Evolutionary conservation across 1,140 invertebrate genomes (phyloP), one percentile per base, ranked within the genome.

Genomic region (Periplaneta americana): DNA sequence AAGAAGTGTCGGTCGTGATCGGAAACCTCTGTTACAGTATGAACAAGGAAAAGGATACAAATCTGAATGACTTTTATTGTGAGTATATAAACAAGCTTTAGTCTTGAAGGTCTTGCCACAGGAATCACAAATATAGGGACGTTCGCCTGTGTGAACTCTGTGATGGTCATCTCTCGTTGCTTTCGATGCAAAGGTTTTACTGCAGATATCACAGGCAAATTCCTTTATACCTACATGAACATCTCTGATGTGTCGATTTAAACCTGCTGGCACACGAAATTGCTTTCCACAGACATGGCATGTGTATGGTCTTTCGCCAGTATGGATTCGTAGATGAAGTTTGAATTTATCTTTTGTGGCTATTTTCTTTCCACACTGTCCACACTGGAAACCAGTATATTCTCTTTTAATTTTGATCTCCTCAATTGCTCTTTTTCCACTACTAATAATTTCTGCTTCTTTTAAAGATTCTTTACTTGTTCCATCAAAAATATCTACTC

Each of bases 181-280:
- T 22, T 82, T 74, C 18, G 76, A 39, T 31, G 92, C 92, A 87
- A 93, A 93, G 81, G 90, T 91, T 92, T 92, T 93, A 0, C 90
- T 91, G 84, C 92, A 93, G 17, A 91, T 91, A 81, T 90, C 90
- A 84, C 92, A 93, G 81, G 79, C 11, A 75, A 83, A 83, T 81
- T 92, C 91, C 82, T 91, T 91, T 0, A 92, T 89, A 0, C 90
- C 88, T 39, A 91, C 91, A 84, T 94, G 93, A 0, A 93, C 92
- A 79, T 93, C 91, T 66, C 85, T 85, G 8, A 86, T 37, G 78
- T 87, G 87, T 11, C 88, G 83, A 0, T 86, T 87, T 1, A 89
- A 83, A 5, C 87, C 87, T 8, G 86, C 86, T 6, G 87, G 87
- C 31, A 87, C 87, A 3, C 87, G 85, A 80, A 89, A 89, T 74